phyloP scores from a whole-genome alignment of 1,140 invertebrate genomes.

The Drosophila simulans region DNA sequence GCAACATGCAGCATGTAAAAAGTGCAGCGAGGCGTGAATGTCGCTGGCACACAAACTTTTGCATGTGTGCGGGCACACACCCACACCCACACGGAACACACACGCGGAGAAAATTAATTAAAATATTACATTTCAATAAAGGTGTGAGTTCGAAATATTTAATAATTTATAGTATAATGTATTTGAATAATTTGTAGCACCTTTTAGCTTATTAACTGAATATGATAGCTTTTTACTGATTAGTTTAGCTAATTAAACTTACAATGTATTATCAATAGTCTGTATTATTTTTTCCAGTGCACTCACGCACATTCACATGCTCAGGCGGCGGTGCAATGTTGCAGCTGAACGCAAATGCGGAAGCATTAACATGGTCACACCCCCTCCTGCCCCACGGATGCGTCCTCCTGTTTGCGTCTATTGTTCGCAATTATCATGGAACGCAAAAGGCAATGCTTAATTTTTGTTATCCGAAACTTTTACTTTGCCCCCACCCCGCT shows the following conservation, averaged over 20 bases:
- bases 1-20: constrained; percentile 74
- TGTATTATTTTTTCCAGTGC: background rate
- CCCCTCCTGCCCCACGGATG: background rate
- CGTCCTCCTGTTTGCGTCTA: constrained; percentile 49
- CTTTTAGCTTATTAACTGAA: no score
- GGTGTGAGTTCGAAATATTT: background rate
- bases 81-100: constrained; percentile 10
- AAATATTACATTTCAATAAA: background rate
- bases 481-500: constrained; percentile 47
- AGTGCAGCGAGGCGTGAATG: constrained; percentile 76
- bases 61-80: constrained; percentile 40
- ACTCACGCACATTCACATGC: constrained; percentile 11
- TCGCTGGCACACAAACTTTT: constrained; percentile 72
- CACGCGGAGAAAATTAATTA: background rate
- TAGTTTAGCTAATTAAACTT: no score
- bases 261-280: no score
- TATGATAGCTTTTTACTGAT: no score
- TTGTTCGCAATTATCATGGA: constrained; percentile 77
- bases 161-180: no score
- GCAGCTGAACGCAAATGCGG: constrained; percentile 67
- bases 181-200: no score
- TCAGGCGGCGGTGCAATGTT: constrained; percentile 44
- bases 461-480: constrained; percentile 70
- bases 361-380: constrained; percentile 60
- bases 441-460: constrained; percentile 74